These are phyloP conservation scores for Holcopasites calliopsidis DNA, from an alignment of 1,140 invertebrate species.

Conservation along the genomic window DNA sequence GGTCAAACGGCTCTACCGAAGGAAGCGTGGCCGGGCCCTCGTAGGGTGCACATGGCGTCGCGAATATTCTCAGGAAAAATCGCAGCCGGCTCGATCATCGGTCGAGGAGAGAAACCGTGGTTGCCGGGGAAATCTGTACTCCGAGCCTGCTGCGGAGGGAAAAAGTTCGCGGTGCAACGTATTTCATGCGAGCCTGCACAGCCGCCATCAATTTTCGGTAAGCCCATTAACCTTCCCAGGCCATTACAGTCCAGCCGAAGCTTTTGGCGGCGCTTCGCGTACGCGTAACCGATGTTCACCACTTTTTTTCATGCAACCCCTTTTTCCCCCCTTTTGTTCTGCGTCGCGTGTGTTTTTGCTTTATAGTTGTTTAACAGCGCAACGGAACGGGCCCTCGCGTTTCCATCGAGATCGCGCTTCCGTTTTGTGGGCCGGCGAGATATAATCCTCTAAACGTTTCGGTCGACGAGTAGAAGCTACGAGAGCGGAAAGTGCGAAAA, in stretches of 20 bases:
- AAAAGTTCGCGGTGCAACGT: constrained; percentile 53
- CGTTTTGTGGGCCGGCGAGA: not conserved
- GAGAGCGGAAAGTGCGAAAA: not conserved
- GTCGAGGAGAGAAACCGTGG: constrained; percentile 32
- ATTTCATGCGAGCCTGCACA: constrained; percentile 66
- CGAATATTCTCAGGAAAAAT: constrained; percentile 56
- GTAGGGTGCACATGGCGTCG: constrained; percentile 37
- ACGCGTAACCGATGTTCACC: constrained; percentile 65
- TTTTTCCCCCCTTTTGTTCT: not conserved
- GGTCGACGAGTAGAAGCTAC: not conserved
- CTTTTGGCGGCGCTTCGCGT: constrained; percentile 49
- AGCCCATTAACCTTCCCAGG: constrained; percentile 72
- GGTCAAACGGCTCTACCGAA: too few relatives aligned
- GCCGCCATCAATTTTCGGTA: constrained; percentile 73
- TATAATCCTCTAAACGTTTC: constrained; percentile 2
- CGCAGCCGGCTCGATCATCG: constrained; percentile 40
- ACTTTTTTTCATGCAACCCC: constrained; percentile 1
- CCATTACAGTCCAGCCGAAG: constrained; percentile 48
- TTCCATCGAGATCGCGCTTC: not conserved
- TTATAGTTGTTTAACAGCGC: constrained; percentile 18
- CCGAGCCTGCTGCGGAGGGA: not conserved
- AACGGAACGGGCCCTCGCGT: not conserved
- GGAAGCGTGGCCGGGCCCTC: not conserved
- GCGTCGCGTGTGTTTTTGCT: constrained; percentile 7
- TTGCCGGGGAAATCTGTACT: constrained; percentile 11